Evolutionary conservation across 2,113 vertebrate genomes (phyloP).

Genomic region (Hylia prasina): DNA sequence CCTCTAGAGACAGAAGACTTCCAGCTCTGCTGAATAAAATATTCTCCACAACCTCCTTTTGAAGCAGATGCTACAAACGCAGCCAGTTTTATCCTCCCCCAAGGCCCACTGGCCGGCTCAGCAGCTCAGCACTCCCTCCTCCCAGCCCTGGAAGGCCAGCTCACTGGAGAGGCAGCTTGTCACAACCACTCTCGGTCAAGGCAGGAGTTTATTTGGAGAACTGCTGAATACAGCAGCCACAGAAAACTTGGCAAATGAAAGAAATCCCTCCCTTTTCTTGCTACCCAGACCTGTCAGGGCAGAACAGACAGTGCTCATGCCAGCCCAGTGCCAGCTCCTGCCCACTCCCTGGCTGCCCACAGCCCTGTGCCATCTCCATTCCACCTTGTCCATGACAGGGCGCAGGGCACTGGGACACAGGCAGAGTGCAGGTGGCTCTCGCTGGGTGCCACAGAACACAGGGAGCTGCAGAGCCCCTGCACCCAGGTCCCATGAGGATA

Average conservation of each 20-base stretch:
- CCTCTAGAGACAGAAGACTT: slow-evolving; percentile 66
- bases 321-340: background rate
- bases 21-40: slow-evolving; percentile 65
- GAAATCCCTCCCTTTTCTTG: background rate
- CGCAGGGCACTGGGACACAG: background rate
- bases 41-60: slow-evolving; percentile 54
- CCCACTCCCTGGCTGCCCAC: background rate
- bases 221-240: slow-evolving; percentile 42
- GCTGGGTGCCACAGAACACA: background rate
- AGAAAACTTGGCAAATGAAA: background rate
- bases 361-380: background rate
- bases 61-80: slow-evolving; percentile 63
- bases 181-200: slow-evolving; percentile 45
- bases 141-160: slow-evolving; percentile 29
- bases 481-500: background rate
- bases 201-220: slow-evolving; percentile 30
- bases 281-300: background rate
- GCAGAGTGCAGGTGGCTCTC: background rate
- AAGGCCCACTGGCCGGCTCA: background rate
- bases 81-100: slow-evolving; percentile 42
- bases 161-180: slow-evolving; percentile 51
- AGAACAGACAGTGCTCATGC: rapidly evolving
- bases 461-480: background rate
- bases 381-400: rapidly evolving
- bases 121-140: background rate